Evolutionary conservation across 2,113 vertebrate species (phyloP).

Genomic region (Phoxinus phoxinus): DNA sequence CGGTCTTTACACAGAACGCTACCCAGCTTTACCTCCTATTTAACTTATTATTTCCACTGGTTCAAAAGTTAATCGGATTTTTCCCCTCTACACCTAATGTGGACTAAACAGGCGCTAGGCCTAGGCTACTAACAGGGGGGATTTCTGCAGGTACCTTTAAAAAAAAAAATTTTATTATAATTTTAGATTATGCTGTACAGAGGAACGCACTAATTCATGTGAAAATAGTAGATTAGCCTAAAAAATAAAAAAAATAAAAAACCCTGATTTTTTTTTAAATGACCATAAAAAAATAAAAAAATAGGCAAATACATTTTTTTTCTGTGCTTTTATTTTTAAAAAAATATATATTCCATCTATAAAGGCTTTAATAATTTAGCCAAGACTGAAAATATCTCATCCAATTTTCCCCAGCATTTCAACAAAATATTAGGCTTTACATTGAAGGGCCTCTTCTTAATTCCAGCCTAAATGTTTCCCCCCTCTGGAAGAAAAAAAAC

Average conservation of each 20-base stretch:
- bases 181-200: no score
- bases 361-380: constrained; percentile 56
- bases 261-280: no score
- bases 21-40: constrained; percentile 90
- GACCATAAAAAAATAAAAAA: no score
- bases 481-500: constrained; percentile 84
- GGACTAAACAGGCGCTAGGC: background rate
- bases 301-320: no score
- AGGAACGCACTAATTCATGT: no score
- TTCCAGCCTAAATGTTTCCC: constrained; percentile 94
- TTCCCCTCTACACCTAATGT: constrained; percentile 53
- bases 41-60: constrained; percentile 91
- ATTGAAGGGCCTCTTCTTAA: constrained; percentile 93
- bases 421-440: constrained; percentile 85
- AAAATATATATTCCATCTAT: no score
- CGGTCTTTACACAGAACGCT: constrained; percentile 90
- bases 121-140: background rate
- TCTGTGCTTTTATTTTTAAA: no score
- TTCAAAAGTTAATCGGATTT: constrained; percentile 94
- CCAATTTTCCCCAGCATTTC: constrained; percentile 68
- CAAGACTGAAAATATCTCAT: constrained; percentile 61
- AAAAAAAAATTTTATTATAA: no score
- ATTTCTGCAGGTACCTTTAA: background rate
- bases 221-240: no score
- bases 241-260: no score